Conservation (phyloP, 1,140 invertebrate species). For the Microvelia longipes region DNA sequence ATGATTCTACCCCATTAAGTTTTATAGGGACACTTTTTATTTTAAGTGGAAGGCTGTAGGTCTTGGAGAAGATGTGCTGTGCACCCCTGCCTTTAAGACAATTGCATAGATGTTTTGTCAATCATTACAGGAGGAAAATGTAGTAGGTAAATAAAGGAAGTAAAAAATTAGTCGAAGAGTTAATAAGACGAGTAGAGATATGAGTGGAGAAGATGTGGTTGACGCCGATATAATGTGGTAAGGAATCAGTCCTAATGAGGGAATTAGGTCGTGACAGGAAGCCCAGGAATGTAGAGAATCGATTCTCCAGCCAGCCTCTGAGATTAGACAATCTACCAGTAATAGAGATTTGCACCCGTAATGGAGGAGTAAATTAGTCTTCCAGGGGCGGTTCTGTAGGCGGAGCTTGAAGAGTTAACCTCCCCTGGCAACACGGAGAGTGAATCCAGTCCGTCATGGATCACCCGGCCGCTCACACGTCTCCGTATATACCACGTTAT, state of each 20-base stretch:
- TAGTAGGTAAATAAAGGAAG: too few relatives aligned
- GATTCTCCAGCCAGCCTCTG: not conserved
- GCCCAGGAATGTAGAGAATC: not conserved
- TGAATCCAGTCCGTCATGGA: not conserved
- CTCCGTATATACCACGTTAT: constrained; percentile 10
- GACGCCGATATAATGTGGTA: too few relatives aligned
- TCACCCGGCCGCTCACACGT: not conserved
- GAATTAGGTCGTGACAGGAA: not conserved
- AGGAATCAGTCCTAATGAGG: not conserved
- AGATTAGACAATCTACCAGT: not conserved
- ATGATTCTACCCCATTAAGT: too few relatives aligned
- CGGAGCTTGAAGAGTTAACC: not conserved
- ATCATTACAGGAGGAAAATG: too few relatives aligned
- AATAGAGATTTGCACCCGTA: not conserved
- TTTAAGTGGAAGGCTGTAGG: too few relatives aligned
- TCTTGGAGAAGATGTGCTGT: too few relatives aligned
- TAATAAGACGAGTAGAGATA: too few relatives aligned
- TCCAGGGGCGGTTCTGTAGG: not conserved
- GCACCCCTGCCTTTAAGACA: too few relatives aligned
- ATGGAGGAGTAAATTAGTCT: not conserved
- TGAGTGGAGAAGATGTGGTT: too few relatives aligned
- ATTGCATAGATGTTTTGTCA: too few relatives aligned
- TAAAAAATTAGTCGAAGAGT: too few relatives aligned
- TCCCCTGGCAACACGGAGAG: not conserved
- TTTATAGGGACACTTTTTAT: too few relatives aligned